A percentile compares a stretch with the other conserved stretches of the same genome.
Conservation (phyloP, 2,888 invertebrate genomes). For the Noctuana brunneofusca region DNA sequence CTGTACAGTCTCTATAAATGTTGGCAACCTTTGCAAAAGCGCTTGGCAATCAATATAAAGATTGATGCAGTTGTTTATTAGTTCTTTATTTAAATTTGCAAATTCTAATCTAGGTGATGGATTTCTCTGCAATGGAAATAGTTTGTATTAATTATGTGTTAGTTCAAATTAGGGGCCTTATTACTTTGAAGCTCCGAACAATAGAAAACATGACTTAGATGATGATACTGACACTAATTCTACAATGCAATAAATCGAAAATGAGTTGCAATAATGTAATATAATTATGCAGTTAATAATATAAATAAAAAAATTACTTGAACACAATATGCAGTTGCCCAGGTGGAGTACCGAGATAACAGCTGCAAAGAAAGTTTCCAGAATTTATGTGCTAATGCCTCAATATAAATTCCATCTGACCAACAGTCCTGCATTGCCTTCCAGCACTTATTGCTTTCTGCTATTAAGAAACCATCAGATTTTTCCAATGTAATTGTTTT, state of each 20-base stretch:
- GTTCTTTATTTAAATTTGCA: constrained; percentile 59
- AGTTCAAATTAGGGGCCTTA: too few species aligned
- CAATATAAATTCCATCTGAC: constrained; percentile 90
- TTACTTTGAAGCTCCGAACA: too few species aligned
- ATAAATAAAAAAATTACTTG: constrained; percentile 55
- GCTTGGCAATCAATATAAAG: constrained; percentile 64
- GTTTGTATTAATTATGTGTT: background rate
- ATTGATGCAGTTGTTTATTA: constrained; percentile 68
- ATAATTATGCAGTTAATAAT: background rate
- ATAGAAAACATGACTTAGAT: too few species aligned
- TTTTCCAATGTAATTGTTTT: constrained; percentile 55
- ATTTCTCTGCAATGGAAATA: constrained; percentile 56
- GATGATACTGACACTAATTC: too few species aligned
- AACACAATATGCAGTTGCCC: constrained; percentile 80
- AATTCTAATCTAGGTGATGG: constrained; percentile 56
- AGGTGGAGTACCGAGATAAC: constrained; percentile 89
- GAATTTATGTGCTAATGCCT: constrained; percentile 91
- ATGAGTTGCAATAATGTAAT: too few species aligned
- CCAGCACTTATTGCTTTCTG: constrained; percentile 78
- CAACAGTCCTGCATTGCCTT: constrained; percentile 84
- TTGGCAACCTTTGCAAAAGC: constrained; percentile 58
- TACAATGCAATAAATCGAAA: too few species aligned
- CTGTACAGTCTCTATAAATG: constrained; percentile 56
- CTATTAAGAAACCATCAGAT: constrained; percentile 70
- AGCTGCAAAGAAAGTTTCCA: constrained; percentile 95